Conservation (phyloP, 23 tunicate species). For the Oikopleura dioica region DNA sequence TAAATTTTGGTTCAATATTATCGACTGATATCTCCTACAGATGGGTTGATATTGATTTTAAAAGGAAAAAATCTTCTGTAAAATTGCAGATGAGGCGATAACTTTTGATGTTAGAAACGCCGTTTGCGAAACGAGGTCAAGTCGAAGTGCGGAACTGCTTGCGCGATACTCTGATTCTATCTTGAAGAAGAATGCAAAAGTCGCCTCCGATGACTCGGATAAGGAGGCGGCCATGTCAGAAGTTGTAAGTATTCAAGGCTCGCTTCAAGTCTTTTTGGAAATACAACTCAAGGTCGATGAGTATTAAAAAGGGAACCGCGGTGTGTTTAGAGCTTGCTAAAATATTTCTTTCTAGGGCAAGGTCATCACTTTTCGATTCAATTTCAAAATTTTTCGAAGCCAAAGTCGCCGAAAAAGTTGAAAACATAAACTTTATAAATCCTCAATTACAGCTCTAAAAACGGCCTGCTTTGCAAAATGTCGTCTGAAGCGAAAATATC, state of each 20-base stretch:
- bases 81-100: no score
- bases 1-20: no score
- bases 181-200: constrained; percentile 35
- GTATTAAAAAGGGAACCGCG: no score
- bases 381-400: background rate
- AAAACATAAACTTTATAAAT: background rate
- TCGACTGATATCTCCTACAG: no score
- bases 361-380: background rate
- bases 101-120: background rate
- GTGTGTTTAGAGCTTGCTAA: no score
- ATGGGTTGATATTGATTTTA: no score
- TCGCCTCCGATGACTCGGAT: background rate
- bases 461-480: background rate
- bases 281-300: no score
- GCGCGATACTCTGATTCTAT: constrained; percentile 76
- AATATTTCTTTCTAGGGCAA: background rate
- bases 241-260: constrained; percentile 15
- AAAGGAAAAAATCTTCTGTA: no score
- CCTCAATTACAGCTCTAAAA: background rate
- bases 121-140: background rate
- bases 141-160: constrained; percentile 4
- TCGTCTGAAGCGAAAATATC: background rate
- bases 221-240: background rate
- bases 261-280: background rate
- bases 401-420: background rate